Percentiles rank a stretch among this genome's conserved stretches.
These are phyloP conservation scores for Ceyx erithaca DNA, from an alignment of 2,797 vertebrate genomes.

Conservation along the genomic window DNA sequence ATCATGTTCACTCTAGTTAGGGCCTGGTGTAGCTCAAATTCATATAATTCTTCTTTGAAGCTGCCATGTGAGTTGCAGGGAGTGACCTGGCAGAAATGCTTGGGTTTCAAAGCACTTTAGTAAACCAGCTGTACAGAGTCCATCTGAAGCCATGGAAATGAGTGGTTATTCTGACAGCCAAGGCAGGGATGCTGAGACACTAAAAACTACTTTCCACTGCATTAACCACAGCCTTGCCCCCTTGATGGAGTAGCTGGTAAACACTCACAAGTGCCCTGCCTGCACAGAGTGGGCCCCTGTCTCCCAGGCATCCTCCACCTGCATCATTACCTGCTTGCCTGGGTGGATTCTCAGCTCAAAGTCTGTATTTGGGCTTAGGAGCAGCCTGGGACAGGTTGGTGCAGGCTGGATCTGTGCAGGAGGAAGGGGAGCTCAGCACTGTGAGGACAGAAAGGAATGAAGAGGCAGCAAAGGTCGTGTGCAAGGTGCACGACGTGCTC, in stretches of 20 bases:
- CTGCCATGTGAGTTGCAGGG: background rate
- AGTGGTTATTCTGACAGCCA: conserved; percentile 62
- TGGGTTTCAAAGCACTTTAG: conserved; percentile 36
- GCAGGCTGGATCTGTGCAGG: background rate
- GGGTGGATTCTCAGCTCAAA: background rate
- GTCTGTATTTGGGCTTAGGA: background rate
- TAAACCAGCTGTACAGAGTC: conserved; percentile 42
- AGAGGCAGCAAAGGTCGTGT: background rate
- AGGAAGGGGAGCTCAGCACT: background rate
- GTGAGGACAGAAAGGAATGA: background rate
- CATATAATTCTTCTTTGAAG: conserved; percentile 24
- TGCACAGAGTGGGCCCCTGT: background rate
- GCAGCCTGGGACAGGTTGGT: background rate
- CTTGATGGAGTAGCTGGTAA: conserved; percentile 19
- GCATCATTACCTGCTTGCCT: background rate
- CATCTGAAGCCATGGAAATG: conserved; percentile 59
- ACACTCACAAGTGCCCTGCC: background rate
- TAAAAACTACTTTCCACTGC: conserved; percentile 63
- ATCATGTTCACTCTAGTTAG: background rate
- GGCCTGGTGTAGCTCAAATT: background rate
- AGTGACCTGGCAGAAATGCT: background rate
- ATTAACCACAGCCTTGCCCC: conserved; percentile 52
- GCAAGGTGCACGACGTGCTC: background rate
- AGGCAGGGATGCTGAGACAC: conserved; percentile 31
- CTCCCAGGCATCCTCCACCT: background rate